Conservation (phyloP, 2,797 vertebrate genomes). For the Propithecus perrieri region DNA sequence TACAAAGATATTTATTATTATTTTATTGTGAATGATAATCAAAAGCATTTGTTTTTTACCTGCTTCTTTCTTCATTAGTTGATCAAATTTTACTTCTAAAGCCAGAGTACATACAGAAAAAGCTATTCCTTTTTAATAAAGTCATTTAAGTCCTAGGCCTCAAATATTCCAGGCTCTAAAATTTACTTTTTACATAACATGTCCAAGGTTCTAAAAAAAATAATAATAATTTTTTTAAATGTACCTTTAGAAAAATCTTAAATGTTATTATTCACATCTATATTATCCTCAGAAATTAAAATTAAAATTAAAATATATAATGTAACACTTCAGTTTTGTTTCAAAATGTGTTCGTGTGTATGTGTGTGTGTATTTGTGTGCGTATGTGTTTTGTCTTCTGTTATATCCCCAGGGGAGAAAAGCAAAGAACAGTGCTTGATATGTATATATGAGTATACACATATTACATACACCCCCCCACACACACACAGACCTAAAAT, state of each 20-base stretch:
- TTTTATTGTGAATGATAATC: not conserved
- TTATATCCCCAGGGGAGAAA: not conserved
- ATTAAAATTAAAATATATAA: not conserved
- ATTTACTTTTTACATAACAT: not conserved
- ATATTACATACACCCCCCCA: not conserved
- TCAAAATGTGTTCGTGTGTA: not conserved
- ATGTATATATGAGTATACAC: not conserved
- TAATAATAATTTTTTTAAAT: not conserved
- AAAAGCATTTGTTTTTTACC: not conserved
- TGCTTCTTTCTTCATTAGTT: not conserved
- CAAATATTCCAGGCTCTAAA: not conserved
- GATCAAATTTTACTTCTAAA: conserved; percentile 29
- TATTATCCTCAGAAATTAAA: not conserved
- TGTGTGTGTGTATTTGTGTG: not conserved
- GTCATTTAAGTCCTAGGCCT: not conserved
- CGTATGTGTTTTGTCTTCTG: not conserved
- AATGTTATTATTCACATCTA: not conserved
- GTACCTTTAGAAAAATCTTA: not conserved
- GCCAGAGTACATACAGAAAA: not conserved
- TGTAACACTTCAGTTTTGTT: not conserved
- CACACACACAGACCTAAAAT: not conserved
- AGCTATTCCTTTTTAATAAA: not conserved
- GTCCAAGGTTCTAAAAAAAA: no score
- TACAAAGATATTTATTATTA: not conserved
- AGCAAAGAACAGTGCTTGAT: not conserved